Base-by-base conservation (phyloP, 2,113 vertebrate species). In the Anguilla japonica region DNA sequence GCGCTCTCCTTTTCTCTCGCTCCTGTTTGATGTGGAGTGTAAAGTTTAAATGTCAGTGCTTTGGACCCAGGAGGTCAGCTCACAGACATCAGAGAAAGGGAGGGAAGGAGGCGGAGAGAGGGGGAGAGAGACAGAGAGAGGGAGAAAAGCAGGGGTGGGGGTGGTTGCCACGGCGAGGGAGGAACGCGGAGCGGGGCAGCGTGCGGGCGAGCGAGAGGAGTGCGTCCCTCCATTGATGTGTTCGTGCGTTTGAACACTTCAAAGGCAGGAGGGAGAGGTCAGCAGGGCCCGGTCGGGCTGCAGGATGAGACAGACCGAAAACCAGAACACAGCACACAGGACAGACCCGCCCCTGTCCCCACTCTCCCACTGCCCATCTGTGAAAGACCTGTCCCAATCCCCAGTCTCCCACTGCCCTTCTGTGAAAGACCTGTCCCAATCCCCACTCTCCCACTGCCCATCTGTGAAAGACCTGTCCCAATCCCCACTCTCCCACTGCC, bases 41-140 rank as follows among this genome's bases (percentile, higher is more conserved):
- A 87, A 89, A 87, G 88, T 89, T 93, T 93, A 94, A 95, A 94
- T 94, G 93, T 91, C 94, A 95, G 78, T 91, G 92, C 93, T 94
- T 91, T 89, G 78, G 40, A 86, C 90, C 89, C 89, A 87, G 92
- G 89, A 89, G 93, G 92, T 93, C 92, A 92, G 87, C 41, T 84
- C 84, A 83, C 83, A 88, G 84, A 85, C 87, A 83, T 90, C 88
- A 89, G 89, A 91, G 84, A 84, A 41, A 89, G 85, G 85, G 84
- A 87, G 87, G 71, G 88, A 34, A 43, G 85, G 26, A 67, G 79
- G 18, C 13, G 46, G 85, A 50, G 3, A 71, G 83, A 78, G 79
- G 50, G 85, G 78, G 83, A 79, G 80, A 67, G 84, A 80, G 67
- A 83, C 86, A 75, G 9, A 79, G 75, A 88, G 88, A 88, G 85